Base-by-base conservation (phyloP, 2,888 invertebrate genomes). In the Platycheirus albimanus region DNA sequence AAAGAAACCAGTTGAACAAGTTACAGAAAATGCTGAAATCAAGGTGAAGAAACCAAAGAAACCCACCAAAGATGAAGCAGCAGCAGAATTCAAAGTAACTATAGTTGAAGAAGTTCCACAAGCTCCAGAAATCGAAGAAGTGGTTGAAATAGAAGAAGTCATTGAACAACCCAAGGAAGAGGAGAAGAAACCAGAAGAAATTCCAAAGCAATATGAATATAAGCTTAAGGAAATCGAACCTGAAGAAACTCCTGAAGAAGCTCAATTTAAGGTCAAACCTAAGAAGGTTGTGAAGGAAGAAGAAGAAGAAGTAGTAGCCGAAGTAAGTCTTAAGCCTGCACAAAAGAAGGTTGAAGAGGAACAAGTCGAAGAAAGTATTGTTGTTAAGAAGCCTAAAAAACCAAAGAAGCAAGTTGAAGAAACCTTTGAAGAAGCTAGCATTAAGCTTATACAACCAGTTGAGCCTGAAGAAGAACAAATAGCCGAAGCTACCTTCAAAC, bases 401-500 rank as follows among this genome's bases (percentile, higher is more conserved):
- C 84, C 85, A 15, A 88, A 89, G 76, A 88, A 89, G 70, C 54
- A 85, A 33, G 81, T 87, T 10, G 87, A 87, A 33, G 88, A 89
- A 76, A 86, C 85, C 41, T 80, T 87, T 19, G 87, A 90, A 74
- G 88, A 87, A 52, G 87, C 87, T 1, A 87, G 88, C 13, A 85
- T 90, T 6, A 89, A 90, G 67, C 67, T 89, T 0, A 87, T 88
- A 63, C 88, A 89, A 63, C 87, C 88, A 2, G 85, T 85, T 20
- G 85, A 87, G 13, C 78, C 88, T 45, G 88, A 88, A 20, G 91
- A 92, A 67, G 90, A 89, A 77, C 88, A 89, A 54, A 87, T 89
- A 83, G 87, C 91, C 84, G 87, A 89, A 52, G 88, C 90, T 8
- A 90, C 90, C 43, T 87, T 91, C 17, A 90, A 91, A 77, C 89